phyloP scores from a whole-genome alignment of 2,113 vertebrate species.

The Brachyistius frenatus region DNA sequence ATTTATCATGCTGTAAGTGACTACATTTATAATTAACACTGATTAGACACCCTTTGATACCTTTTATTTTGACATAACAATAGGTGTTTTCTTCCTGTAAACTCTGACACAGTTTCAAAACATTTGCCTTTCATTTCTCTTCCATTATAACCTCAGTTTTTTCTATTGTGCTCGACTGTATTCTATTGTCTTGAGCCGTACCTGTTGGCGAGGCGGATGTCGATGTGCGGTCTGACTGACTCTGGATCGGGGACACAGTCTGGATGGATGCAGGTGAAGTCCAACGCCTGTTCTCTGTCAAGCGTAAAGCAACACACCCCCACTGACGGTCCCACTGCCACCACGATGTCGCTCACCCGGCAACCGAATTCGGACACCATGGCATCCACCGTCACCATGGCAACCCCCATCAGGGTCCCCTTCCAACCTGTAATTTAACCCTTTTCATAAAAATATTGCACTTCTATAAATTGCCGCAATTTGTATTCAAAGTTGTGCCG shows the following conservation, averaged over 20 bases:
- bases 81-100: too few species aligned
- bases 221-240: constrained; percentile 82
- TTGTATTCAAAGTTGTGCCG: too few species aligned
- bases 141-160: too few species aligned
- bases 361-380: constrained; percentile 90
- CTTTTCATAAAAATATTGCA: too few species aligned
- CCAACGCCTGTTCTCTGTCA: constrained; percentile 81
- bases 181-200: constrained; percentile 44
- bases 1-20: too few species aligned
- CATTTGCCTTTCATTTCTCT: too few species aligned
- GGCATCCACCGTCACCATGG: constrained; percentile 90
- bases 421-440: constrained; percentile 88
- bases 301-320: constrained; percentile 93
- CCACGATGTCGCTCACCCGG: constrained; percentile 83
- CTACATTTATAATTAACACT: too few species aligned
- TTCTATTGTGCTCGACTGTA: too few species aligned
- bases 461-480: too few species aligned
- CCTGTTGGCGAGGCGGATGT: constrained; percentile 93
- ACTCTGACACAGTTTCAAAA: too few species aligned
- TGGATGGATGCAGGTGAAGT: constrained; percentile 87
- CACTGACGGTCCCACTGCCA: constrained; percentile 91
- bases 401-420: constrained; percentile 91
- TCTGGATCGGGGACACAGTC: constrained; percentile 86
- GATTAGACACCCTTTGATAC: too few species aligned
- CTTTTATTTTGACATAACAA: too few species aligned